A percentile compares a stretch with the other conserved stretches of the same genome.
phyloP scores from a whole-genome alignment of 2,888 invertebrate genomes.

The Oligia fasciuncula region DNA sequence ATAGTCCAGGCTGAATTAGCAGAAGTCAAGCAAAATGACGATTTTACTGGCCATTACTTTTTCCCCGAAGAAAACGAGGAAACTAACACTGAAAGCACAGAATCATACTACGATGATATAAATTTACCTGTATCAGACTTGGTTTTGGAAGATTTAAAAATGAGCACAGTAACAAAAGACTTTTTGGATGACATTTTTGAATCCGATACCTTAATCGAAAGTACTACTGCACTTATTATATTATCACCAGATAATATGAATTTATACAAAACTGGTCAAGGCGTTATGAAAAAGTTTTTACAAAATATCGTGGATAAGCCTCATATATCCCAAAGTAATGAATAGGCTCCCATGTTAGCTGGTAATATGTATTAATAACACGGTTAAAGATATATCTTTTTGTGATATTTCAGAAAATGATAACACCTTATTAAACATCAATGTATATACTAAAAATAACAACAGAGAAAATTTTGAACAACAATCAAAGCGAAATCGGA shows the following conservation, averaged over 20 bases:
- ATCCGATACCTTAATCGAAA: slow-evolving; percentile 77
- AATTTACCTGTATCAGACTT: slow-evolving; percentile 78
- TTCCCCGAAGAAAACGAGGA: slow-evolving; percentile 85
- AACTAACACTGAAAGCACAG: slow-evolving; percentile 72
- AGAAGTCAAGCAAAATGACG: slow-evolving; percentile 76
- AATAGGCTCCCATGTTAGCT: slow-evolving; percentile 23
- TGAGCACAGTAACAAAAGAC: slow-evolving; percentile 79
- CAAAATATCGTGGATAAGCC: slow-evolving; percentile 72
- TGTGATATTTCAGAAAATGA: slow-evolving; percentile 49
- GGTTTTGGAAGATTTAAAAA: slow-evolving; percentile 79
- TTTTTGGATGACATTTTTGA: slow-evolving; percentile 86
- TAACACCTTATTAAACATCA: slow-evolving; percentile 23
- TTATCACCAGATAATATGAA: slow-evolving; percentile 73
- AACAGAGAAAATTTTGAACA: slow-evolving; percentile 12
- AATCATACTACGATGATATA: slow-evolving; percentile 79
- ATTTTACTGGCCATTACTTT: slow-evolving; percentile 86
- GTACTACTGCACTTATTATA: slow-evolving; percentile 66
- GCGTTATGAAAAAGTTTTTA: slow-evolving; percentile 78
- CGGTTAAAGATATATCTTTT: slow-evolving; percentile 12
- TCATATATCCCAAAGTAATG: slow-evolving; percentile 40
- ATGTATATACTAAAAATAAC: slow-evolving; percentile 3
- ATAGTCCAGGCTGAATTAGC: slow-evolving; percentile 83
- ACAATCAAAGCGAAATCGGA: slow-evolving; percentile 27
- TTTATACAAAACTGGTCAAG: slow-evolving; percentile 73
- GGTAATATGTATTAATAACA: slow-evolving; percentile 8